phyloP scores from a whole-genome alignment of 1,140 invertebrate species.

The Drosophila serrata region DNA sequence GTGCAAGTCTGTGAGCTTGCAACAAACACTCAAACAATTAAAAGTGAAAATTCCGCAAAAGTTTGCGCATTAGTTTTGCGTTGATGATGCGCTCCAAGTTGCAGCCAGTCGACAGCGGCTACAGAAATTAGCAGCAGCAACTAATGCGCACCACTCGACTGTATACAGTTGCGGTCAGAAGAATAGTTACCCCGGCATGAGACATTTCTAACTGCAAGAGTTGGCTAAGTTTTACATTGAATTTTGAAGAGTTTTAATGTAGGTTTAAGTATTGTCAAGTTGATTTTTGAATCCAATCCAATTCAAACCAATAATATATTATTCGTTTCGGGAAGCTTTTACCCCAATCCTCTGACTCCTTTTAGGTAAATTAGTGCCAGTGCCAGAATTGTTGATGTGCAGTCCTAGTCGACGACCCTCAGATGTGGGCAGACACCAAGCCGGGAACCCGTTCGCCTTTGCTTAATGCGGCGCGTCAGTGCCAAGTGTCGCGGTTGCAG shows the following conservation, averaged over 20 bases:
- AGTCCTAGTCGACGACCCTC: conserved; percentile 4
- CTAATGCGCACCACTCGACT: conserved; percentile 54
- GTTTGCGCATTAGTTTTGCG: conserved; percentile 79
- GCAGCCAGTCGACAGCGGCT: conserved; percentile 49
- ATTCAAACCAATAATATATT: not conserved
- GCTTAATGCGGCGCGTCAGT: conserved; percentile 75
- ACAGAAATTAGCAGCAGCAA: conserved; percentile 70
- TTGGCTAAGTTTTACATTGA: not conserved
- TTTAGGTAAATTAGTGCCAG: conserved; percentile 6
- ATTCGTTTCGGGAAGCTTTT: not conserved
- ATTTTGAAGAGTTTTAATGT: not conserved
- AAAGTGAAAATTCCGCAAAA: conserved; percentile 79
- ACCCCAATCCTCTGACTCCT: not conserved
- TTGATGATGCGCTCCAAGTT: conserved; percentile 72
- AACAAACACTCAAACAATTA: conserved; percentile 80
- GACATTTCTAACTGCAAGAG: no score
- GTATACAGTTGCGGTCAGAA: conserved; percentile 23
- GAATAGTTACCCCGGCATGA: conserved; percentile 9
- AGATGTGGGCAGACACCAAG: conserved; percentile 5
- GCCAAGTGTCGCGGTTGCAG: conserved; percentile 77
- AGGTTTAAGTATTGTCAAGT: not conserved
- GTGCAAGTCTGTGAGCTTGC: conserved; percentile 42
- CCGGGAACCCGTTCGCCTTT: conserved; percentile 61
- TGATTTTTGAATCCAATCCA: no score
- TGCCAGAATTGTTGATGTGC: conserved; percentile 1